Evolutionary conservation across 2,888 invertebrate species (phyloP).

Genomic region (Cataglyphis altisquamis): DNA sequence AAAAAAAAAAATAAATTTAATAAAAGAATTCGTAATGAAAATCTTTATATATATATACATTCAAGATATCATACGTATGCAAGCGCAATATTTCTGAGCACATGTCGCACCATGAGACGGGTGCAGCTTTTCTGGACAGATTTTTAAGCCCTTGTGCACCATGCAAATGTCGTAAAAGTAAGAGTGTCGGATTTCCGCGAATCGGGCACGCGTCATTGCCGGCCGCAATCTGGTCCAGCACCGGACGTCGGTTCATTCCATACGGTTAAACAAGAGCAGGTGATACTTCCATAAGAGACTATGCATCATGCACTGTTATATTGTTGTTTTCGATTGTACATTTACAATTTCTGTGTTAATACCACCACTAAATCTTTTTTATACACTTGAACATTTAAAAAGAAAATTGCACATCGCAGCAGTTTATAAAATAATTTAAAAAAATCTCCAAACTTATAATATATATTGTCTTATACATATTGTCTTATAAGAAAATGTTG

Average conservation of each 20-base stretch:
- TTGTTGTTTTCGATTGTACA: slow-evolving; percentile 40
- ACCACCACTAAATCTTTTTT: neutral
- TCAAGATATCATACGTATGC: neutral
- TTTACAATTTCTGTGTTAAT: slow-evolving; percentile 47
- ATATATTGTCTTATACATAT: neutral
- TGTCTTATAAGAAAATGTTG: neutral
- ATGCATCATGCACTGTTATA: slow-evolving; percentile 22
- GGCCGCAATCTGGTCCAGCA: slow-evolving; percentile 63
- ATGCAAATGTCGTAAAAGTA: slow-evolving; percentile 76
- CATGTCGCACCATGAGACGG: slow-evolving; percentile 3
- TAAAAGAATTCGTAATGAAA: neutral
- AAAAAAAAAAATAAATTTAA: neutral
- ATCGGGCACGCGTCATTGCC: slow-evolving; percentile 67
- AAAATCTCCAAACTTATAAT: slow-evolving; percentile 6
- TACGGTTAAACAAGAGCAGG: slow-evolving; percentile 79
- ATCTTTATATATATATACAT: neutral
- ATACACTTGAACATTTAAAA: neutral
- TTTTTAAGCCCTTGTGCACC: slow-evolving; percentile 55
- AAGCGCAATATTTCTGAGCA: neutral
- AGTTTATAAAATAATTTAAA: slow-evolving; percentile 2
- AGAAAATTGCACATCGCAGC: neutral
- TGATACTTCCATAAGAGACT: slow-evolving; percentile 70
- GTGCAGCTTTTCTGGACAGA: slow-evolving; percentile 45
- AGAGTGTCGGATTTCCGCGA: slow-evolving; percentile 78
- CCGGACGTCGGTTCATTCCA: slow-evolving; percentile 66